These are phyloP conservation scores for Anoplopoma fimbria DNA, from an alignment of 2,113 vertebrate genomes.

Conservation along the genomic window DNA sequence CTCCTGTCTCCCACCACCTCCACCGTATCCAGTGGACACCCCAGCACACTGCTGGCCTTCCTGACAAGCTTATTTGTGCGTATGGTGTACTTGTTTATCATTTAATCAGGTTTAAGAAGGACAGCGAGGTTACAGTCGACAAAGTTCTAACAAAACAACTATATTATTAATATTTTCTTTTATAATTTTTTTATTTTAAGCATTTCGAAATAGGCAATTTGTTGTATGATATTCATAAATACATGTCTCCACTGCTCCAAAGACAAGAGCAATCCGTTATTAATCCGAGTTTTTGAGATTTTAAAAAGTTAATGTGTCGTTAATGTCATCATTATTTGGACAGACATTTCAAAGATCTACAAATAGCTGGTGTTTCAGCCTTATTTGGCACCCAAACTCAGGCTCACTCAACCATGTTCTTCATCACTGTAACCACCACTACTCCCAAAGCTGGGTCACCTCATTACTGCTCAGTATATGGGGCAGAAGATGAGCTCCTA, in stretches of 20 bases:
- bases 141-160: not conserved
- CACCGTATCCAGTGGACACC: no score
- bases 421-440: constrained; percentile 28
- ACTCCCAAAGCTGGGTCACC: constrained; percentile 63
- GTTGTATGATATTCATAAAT: not conserved
- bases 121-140: not conserved
- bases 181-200: no score
- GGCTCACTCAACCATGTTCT: not conserved
- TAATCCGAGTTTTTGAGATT: no score
- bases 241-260: not conserved
- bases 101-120: not conserved
- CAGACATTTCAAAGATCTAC: not conserved
- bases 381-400: not conserved
- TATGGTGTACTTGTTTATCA: not conserved
- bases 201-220: not conserved
- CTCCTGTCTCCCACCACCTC: no score
- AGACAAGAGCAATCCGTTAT: not conserved
- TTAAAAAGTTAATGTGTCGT: no score
- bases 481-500: constrained; percentile 36
- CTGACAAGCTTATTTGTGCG: no score
- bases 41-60: no score
- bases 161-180: not conserved
- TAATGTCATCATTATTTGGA: not conserved
- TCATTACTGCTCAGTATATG: constrained; percentile 62
- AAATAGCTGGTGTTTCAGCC: not conserved